phyloP scores from a whole-genome alignment of 1,140 invertebrate species.

The Brachionus rubens region DNA sequence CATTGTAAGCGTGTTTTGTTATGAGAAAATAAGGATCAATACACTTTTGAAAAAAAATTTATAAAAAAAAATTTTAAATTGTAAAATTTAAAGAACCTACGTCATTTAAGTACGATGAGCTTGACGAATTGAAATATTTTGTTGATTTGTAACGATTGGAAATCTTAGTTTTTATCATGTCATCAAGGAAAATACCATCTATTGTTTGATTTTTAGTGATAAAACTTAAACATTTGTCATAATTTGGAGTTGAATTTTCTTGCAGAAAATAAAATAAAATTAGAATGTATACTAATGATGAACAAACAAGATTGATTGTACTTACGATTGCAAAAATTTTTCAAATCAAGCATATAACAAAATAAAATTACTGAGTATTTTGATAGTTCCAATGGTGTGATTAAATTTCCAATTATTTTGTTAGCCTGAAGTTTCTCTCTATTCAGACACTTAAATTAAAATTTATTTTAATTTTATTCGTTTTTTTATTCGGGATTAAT shows the following conservation, averaged over 20 bases:
- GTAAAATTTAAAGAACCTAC: background rate
- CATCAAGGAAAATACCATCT: background rate
- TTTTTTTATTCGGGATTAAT: no score
- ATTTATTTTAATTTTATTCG: background rate
- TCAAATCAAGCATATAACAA: slow-evolving; percentile 31
- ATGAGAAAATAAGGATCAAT: slow-evolving; percentile 1
- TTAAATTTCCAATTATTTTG: slow-evolving; percentile 7
- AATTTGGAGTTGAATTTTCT: slow-evolving; percentile 42
- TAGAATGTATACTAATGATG: no score
- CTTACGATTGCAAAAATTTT: slow-evolving; percentile 22
- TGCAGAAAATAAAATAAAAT: background rate
- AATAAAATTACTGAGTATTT: slow-evolving; percentile 11
- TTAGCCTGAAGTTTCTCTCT: background rate
- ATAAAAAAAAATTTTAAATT: background rate
- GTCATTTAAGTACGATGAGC: background rate
- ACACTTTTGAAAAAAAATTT: background rate
- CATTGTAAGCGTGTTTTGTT: background rate
- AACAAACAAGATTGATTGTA: no score
- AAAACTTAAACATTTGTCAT: slow-evolving; percentile 5
- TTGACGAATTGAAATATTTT: slow-evolving; percentile 8
- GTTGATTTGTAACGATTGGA: background rate
- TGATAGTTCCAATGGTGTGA: background rate
- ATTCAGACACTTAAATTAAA: slow-evolving; percentile 15
- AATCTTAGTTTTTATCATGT: background rate
- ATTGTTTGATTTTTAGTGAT: background rate